A percentile compares a stretch with the other conserved stretches of the same genome.
These are phyloP conservation scores for Clarias platycephalus DNA, from an alignment of 2,797 vertebrate genomes.

Conservation along the genomic window DNA sequence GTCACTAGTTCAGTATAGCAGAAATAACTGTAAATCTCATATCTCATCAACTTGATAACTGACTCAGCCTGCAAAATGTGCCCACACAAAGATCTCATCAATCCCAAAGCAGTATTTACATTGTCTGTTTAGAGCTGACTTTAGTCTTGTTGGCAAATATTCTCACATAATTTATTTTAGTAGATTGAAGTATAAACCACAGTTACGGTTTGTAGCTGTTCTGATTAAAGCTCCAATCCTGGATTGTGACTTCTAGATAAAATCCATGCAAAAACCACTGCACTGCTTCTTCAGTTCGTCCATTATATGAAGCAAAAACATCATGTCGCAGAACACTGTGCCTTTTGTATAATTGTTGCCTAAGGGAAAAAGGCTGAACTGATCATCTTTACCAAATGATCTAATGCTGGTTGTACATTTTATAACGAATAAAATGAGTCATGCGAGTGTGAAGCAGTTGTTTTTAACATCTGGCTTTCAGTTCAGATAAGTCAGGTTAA, in stretches of 20 bases:
- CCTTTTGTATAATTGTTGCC: constrained; percentile 8
- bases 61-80: background rate
- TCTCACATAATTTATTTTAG: constrained; percentile 8
- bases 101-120: constrained; percentile 14
- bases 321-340: constrained; percentile 6
- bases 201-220: constrained; percentile 2
- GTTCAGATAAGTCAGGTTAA: constrained; percentile 18
- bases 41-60: constrained; percentile 4
- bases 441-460: background rate
- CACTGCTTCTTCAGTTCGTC: background rate
- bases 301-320: constrained; percentile 21
- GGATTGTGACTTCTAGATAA: background rate
- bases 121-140: constrained; percentile 6
- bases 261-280: constrained; percentile 11
- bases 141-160: background rate
- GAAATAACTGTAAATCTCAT: constrained; percentile 17
- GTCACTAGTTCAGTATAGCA: background rate
- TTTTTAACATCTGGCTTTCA: constrained; percentile 36
- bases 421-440: background rate
- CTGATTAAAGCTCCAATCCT: constrained; percentile 5
- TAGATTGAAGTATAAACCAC: constrained; percentile 7
- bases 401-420: constrained; percentile 12
- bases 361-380: background rate
- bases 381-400: constrained; percentile 12
- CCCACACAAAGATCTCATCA: constrained; percentile 12